Percentiles rank a stretch among this genome's conserved stretches.
These are phyloP conservation scores for Saxidomus purpurata DNA, from an alignment of 1,140 invertebrate species.

Conservation along the genomic window DNA sequence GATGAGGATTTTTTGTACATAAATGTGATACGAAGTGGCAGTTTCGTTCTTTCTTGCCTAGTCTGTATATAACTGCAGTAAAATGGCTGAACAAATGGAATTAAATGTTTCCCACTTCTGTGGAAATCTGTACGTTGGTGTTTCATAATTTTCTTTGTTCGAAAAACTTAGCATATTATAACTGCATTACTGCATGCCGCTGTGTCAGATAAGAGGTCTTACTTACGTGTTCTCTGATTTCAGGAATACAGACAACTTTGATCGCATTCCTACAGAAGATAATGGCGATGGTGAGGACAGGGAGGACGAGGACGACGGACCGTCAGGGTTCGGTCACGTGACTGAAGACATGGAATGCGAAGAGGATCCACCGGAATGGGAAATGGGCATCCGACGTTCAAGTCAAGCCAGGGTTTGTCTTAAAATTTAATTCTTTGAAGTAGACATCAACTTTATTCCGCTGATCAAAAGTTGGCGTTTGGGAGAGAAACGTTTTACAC, in stretches of 20 bases:
- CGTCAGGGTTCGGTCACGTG: neutral
- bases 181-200: too few relatives aligned
- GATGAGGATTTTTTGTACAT: neutral
- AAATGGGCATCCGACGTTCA: constrained; percentile 47
- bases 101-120: neutral
- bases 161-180: too few relatives aligned
- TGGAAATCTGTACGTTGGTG: constrained; percentile 1
- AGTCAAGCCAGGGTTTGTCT: constrained; percentile 6
- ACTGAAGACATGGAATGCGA: constrained; percentile 13
- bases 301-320: constrained; percentile 5
- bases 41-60: too few relatives aligned
- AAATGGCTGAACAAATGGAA: neutral
- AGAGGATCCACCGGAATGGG: constrained; percentile 40
- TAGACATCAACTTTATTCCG: too few relatives aligned
- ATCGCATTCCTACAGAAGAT: neutral
- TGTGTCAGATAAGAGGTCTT: too few relatives aligned
- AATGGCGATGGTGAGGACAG: neutral
- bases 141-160: too few relatives aligned
- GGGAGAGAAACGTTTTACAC: too few relatives aligned
- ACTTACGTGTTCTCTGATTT: neutral
- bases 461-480: too few relatives aligned
- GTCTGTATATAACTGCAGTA: too few relatives aligned
- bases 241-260: neutral
- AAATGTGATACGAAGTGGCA: too few relatives aligned
- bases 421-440: too few relatives aligned